These are phyloP conservation scores for Athripsodes cinereus DNA, from an alignment of 2,888 invertebrate genomes.

Conservation along the genomic window DNA sequence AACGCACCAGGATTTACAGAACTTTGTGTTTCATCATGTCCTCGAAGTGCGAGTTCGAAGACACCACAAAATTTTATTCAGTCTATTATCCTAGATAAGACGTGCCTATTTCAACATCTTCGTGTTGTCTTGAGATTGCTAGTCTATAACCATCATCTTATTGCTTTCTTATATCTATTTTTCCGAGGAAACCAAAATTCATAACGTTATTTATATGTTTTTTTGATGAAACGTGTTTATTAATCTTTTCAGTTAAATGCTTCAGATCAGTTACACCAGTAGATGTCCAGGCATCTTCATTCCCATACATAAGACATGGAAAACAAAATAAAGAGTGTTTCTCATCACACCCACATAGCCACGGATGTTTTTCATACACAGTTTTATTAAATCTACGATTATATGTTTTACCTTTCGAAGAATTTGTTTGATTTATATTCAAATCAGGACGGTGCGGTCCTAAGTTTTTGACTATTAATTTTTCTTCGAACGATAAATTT, in stretches of 20 bases:
- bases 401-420: conserved; percentile 19
- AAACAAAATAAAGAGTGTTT: conserved; percentile 29
- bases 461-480: too few relatives aligned
- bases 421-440: too few relatives aligned
- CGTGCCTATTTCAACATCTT: conserved; percentile 28
- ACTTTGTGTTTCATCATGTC: conserved; percentile 30
- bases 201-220: conserved; percentile 26
- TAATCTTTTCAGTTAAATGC: conserved; percentile 4
- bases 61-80: conserved; percentile 33
- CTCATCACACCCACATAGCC: conserved; percentile 27
- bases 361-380: conserved; percentile 23
- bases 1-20: conserved; percentile 30
- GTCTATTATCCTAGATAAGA: conserved; percentile 31
- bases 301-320: conserved; percentile 27
- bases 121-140: conserved; percentile 24
- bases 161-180: neutral
- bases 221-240: conserved; percentile 12
- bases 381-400: conserved; percentile 20
- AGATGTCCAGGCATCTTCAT: conserved; percentile 18
- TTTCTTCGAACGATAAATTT: too few relatives aligned
- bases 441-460: too few relatives aligned
- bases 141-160: neutral
- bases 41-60: conserved; percentile 32
- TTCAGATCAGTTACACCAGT: conserved; percentile 25
- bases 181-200: conserved; percentile 3